Evolutionary conservation across 2,113 vertebrate genomes (phyloP).

Genomic region (Climacteris rufus): DNA sequence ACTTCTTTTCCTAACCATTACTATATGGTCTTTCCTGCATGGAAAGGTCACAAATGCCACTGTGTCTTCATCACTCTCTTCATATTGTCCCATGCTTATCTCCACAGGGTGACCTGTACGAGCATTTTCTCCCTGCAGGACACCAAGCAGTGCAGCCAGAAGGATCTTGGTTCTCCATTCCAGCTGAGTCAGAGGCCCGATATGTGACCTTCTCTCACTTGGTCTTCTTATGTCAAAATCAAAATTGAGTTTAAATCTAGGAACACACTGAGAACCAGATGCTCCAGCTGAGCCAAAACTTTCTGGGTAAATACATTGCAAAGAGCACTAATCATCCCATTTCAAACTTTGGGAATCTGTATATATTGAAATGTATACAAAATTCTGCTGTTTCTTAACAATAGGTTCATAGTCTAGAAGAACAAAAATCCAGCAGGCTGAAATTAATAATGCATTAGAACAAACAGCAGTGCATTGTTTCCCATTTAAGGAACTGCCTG

Average conservation of each 20-base stretch:
- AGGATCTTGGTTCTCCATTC: background rate
- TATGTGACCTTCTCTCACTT: background rate
- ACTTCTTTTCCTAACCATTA: background rate
- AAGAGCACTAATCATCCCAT: slow-evolving; percentile 30
- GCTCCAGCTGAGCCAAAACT: background rate
- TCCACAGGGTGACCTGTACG: background rate
- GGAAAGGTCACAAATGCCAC: background rate
- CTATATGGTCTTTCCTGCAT: rapidly evolving
- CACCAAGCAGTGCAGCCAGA: rapidly evolving
- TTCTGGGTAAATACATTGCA: slow-evolving; percentile 17
- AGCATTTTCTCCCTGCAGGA: background rate
- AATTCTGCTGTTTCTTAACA: slow-evolving; percentile 33
- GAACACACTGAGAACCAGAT: background rate
- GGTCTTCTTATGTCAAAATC: slow-evolving; percentile 22
- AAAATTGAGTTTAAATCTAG: background rate
- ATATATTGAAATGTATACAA: slow-evolving; percentile 46
- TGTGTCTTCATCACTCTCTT: no score
- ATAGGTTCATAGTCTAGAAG: slow-evolving; percentile 8
- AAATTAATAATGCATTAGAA: slow-evolving; percentile 58
- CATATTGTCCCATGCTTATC: background rate
- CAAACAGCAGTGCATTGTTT: slow-evolving; percentile 56
- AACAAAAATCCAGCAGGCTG: slow-evolving; percentile 38
- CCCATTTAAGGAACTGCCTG: slow-evolving; percentile 56
- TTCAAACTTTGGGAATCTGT: slow-evolving; percentile 47
- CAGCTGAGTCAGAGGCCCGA: background rate